These are phyloP conservation scores for Galeopsomyia nigrocyanea DNA, from an alignment of 2,888 invertebrate genomes.

Conservation along the genomic window DNA sequence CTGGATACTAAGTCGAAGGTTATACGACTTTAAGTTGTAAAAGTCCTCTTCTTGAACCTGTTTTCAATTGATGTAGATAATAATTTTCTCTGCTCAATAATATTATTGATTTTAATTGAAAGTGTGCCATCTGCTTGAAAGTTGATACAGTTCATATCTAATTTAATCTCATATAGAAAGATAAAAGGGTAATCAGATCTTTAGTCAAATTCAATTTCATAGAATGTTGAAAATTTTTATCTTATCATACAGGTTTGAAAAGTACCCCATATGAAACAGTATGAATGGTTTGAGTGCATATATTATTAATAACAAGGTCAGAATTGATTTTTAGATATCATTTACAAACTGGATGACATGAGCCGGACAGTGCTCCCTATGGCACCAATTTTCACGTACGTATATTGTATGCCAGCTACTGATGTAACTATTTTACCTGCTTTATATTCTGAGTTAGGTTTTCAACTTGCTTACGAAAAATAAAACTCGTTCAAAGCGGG, in stretches of 20 bases:
- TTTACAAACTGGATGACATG: conserved; percentile 67
- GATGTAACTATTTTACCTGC: conserved; percentile 59
- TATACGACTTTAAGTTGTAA: conserved; percentile 62
- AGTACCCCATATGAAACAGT: conserved; percentile 55
- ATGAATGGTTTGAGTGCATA: conserved; percentile 67
- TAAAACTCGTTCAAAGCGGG: conserved; percentile 45
- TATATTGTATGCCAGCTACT: conserved; percentile 66
- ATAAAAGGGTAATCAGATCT: too few species aligned
- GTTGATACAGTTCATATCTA: too few species aligned
- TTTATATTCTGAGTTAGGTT: conserved; percentile 36
- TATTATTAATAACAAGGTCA: conserved; percentile 68
- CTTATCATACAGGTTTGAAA: conserved; percentile 47
- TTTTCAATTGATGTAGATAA: conserved; percentile 50
- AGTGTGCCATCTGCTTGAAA: too few species aligned
- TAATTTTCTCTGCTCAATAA: conserved; percentile 14
- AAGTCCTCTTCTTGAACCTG: conserved; percentile 51
- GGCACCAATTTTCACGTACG: conserved; percentile 66
- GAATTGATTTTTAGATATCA: conserved; percentile 68
- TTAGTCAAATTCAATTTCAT: neutral
- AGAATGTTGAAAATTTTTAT: conserved; percentile 33
- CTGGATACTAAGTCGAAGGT: conserved; percentile 67
- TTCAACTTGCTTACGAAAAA: conserved; percentile 19
- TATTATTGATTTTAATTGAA: neutral
- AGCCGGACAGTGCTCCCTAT: conserved; percentile 66
- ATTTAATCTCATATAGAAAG: too few species aligned